These are phyloP conservation scores for Drosophila arawakana DNA, from an alignment of 1,140 invertebrate genomes.

Conservation along the genomic window DNA sequence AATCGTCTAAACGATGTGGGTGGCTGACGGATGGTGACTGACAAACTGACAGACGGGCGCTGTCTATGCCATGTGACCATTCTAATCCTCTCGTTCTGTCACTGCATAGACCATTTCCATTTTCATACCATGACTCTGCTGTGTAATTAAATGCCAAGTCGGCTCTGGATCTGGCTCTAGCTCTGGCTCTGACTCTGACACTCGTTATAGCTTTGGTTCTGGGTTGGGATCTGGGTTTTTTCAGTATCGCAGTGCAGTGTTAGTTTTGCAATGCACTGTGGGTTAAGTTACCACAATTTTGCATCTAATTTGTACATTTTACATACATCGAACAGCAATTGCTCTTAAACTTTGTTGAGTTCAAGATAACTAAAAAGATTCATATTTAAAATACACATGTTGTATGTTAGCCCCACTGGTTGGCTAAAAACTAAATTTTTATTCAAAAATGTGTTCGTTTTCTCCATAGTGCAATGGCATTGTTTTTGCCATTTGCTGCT, in stretches of 20 bases:
- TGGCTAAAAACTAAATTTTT: too few species aligned
- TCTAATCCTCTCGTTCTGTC: conserved; percentile 33
- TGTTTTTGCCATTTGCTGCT: conserved; percentile 56
- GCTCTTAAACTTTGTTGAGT: too few species aligned
- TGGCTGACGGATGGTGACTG: conserved; percentile 43
- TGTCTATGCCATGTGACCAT: conserved; percentile 29
- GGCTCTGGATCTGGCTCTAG: conserved; percentile 9
- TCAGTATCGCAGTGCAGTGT: too few species aligned
- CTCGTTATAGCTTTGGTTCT: conserved; percentile 2
- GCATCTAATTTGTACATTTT: too few species aligned
- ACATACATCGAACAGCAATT: too few species aligned
- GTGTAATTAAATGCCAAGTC: conserved; percentile 74
- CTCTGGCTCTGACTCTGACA: background rate
- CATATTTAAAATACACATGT: too few species aligned
- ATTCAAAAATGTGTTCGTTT: too few species aligned
- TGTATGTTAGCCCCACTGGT: too few species aligned
- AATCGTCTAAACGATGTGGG: conserved; percentile 59
- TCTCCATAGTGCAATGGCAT: conserved; percentile 43
- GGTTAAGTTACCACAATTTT: too few species aligned
- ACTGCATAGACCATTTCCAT: conserved; percentile 20
- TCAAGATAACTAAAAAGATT: too few species aligned
- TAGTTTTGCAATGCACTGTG: too few species aligned
- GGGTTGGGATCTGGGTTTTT: background rate
- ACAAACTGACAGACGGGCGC: conserved; percentile 25
- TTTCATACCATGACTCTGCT: conserved; percentile 13